Conservation (phyloP, 2,888 invertebrate species). For the Scaeva pyrastri region DNA sequence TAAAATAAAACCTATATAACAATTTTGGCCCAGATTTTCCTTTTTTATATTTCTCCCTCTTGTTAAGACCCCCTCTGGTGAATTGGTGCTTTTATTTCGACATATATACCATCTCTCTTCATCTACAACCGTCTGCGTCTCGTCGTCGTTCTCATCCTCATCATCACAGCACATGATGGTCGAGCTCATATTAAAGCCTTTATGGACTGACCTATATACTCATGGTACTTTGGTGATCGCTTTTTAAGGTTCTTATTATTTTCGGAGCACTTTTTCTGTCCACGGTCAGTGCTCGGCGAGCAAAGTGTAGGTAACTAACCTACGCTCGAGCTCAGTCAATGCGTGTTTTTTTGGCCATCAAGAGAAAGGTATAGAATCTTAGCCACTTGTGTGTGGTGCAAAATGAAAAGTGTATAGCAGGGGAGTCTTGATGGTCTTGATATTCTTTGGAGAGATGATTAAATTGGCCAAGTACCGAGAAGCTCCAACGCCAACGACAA, state of each 20-base stretch:
- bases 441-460: conserved; percentile 58
- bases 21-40: conserved; percentile 67
- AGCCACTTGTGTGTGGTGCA: conserved; percentile 8
- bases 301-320: not conserved
- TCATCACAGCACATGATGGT: conserved; percentile 36
- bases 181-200: conserved; percentile 31
- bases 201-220: conserved; percentile 64
- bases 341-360: conserved; percentile 14
- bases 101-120: conserved; percentile 2
- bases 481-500: not conserved
- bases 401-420: conserved; percentile 69
- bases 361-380: conserved; percentile 64
- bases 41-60: conserved; percentile 19
- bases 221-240: conserved; percentile 41
- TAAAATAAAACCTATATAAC: conserved; percentile 58
- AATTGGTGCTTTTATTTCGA: conserved; percentile 4
- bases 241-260: conserved; percentile 63
- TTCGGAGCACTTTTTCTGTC: conserved; percentile 43
- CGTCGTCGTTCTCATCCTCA: conserved; percentile 14
- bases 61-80: not conserved
- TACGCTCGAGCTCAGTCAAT: not conserved
- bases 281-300: not conserved
- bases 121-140: not conserved
- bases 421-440: conserved; percentile 42
- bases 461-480: conserved; percentile 61